Base-by-base conservation (phyloP, 92 coral and sea anemone species). In the Hydrozoanthus gracilis region DNA sequence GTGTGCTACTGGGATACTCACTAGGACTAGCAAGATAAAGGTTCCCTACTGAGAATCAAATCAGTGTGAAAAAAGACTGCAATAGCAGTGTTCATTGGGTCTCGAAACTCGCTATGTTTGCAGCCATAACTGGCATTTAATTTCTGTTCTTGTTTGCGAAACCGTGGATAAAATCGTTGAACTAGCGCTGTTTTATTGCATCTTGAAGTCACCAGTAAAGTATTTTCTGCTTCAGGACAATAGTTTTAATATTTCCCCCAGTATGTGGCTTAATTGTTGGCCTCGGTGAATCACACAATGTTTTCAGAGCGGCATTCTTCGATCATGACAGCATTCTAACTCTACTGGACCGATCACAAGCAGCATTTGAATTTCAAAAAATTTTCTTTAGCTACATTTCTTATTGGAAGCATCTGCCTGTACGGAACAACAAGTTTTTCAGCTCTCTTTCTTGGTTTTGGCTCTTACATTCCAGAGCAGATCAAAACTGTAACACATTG, bases 151-250 rank as follows among this genome's bases (percentile, higher is more conserved):
- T 47, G 85, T 64, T 60, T 20, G 27, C 44, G 58, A 65, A 39
- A 48, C 60, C 49, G 47, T 80, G 8, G 44, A 8, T 46, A 65
- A 65, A 27, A 27, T 0, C 39, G 39, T 27, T 27, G 39, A 27
- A 27, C 39, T 27, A 27, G 39, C 11, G 20, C 50, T 80, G 60
- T 48, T 47, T 48, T 49, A 12, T 20, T 64, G 8, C 85, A 70
- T 47, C 64, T 14, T 65, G 73, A 65, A 70, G 4, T 66, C 62
- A 80, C 15, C 44, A 64, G 85, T 65, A 80, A 80, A 80, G 85
- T 80, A 55, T 27, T 17, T 65, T 80, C 73, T 80, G 85, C 85
- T 80, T 80, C 73, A 49, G 85, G 85, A 80, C 74, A 80, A 80
- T 80, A 80, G 75, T 80, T 80, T 80, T 50, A 65, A 80, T 80